Conservation (phyloP, 2,888 invertebrate genomes). For the Leucozona laternaria region DNA sequence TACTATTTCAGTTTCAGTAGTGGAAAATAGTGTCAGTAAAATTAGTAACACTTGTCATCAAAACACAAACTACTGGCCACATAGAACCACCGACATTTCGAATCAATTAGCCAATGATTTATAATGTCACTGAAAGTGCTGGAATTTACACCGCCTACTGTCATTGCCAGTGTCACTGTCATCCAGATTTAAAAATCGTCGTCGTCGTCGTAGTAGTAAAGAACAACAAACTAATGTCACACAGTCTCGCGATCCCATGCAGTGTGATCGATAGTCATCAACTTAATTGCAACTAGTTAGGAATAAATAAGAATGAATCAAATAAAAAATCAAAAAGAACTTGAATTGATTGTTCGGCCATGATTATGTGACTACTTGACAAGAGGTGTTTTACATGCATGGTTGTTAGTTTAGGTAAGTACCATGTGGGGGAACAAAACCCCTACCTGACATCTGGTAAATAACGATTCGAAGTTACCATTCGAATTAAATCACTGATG, state of each 20-base stretch:
- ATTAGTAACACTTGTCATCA: constrained; percentile 67
- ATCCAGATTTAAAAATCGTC: constrained; percentile 54
- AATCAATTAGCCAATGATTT: constrained; percentile 60
- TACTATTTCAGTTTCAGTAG: not conserved
- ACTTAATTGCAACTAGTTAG: constrained; percentile 58
- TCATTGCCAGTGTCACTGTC: constrained; percentile 49
- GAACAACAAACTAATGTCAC: constrained; percentile 52
- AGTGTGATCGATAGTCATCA: constrained; percentile 70
- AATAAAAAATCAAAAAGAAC: constrained; percentile 14
- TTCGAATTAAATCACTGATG: constrained; percentile 6
- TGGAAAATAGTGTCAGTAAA: constrained; percentile 50
- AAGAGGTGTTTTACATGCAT: constrained; percentile 28
- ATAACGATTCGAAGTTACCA: constrained; percentile 15
- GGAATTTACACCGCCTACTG: constrained; percentile 59
- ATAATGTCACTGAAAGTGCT: constrained; percentile 63
- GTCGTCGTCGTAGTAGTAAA: not conserved
- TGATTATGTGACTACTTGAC: constrained; percentile 39
- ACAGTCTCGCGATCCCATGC: constrained; percentile 47
- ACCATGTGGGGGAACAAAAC: not conserved
- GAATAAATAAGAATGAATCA: constrained; percentile 52
- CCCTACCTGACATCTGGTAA: constrained; percentile 48
- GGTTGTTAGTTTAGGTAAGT: not conserved
- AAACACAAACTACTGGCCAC: constrained; percentile 31
- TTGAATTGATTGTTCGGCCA: constrained; percentile 53
- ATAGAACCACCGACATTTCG: constrained; percentile 27